A percentile compares a stretch with the other conserved stretches of the same genome.
phyloP scores from a whole-genome alignment of 2,113 vertebrate genomes.

The Podiceps cristatus region DNA sequence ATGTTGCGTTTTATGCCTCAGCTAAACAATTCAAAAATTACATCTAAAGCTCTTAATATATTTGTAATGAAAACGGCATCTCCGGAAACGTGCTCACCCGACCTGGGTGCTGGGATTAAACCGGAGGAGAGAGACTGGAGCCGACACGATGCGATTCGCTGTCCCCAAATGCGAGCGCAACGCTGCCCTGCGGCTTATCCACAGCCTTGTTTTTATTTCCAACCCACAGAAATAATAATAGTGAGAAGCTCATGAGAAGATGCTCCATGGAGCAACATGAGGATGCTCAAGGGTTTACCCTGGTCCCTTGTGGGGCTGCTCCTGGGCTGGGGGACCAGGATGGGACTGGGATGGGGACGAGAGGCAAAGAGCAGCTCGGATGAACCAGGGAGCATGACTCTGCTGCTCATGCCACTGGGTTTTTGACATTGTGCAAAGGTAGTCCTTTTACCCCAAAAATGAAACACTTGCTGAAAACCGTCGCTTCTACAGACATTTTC shows the following conservation, averaged over 20 bases:
- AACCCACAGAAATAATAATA: neutral
- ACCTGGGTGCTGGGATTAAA: neutral
- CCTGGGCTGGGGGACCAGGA: neutral
- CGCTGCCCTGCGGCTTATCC: neutral
- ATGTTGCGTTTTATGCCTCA: constrained; percentile 32
- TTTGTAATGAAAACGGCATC: constrained; percentile 11
- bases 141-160: neutral
- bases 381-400: rapidly evolving
- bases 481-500: neutral
- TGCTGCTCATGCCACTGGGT: neutral
- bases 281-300: neutral
- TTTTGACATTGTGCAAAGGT: neutral
- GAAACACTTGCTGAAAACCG: neutral
- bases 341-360: neutral
- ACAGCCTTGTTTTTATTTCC: neutral
- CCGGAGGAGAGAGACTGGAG: neutral
- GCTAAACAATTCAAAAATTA: constrained; percentile 44
- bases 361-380: neutral
- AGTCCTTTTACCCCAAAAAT: neutral
- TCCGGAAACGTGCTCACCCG: neutral
- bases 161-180: neutral
- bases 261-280: neutral
- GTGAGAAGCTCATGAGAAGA: neutral
- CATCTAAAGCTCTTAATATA: constrained; percentile 14
- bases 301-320: neutral